Base-by-base conservation (phyloP, 2,797 vertebrate genomes). In the Gallirallus australis region DNA sequence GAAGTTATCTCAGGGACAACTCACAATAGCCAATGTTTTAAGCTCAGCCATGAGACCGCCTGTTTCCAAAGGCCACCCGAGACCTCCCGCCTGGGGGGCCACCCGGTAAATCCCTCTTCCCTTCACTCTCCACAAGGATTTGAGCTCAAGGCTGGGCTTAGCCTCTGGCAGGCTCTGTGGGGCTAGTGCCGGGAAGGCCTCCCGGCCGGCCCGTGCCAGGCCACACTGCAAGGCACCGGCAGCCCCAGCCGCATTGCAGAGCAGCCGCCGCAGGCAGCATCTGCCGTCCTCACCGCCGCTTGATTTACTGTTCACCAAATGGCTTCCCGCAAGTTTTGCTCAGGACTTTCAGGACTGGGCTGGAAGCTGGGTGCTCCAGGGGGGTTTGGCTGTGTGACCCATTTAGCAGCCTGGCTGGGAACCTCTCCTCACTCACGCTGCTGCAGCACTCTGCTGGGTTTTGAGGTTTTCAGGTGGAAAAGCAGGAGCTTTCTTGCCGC, bases 221-320 rank as follows among this genome's bases (percentile, higher is more conserved):
- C 82, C 0, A 0, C 57, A 89, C 75, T 1, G 2, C 0, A 1
- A 56, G 86, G 89, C 56, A 59, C 47, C 3, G 0, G 86, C 93
- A 86, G 81, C 84, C 77, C 2, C 0, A 90, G 94, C 85, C 24
- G 85, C 95, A 93, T 76, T 96, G 94, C 94, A 47, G 93, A 78
- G 85, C 87, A 17, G 2, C 12, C 3, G 31, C 75, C 19, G 72
- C 87, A 53, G 75, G 71, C 86, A 70, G 31, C 2, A 4, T 7
- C 75, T 73, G 72, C 2, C 21, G 1, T 48, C 33, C 82, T 80
- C 12, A 0, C 64, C 5, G 2, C 5, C 0, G 7, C 24, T 65
- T 92, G 90, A 97, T 93, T 97, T 94, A 86, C 61, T 90, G 72
- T 39, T 77, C 70, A 63, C 60, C 39, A 5, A 35, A 94, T 3